These are phyloP conservation scores for Phaenicophaeus curvirostris DNA, from an alignment of 2,797 vertebrate species.

Conservation along the genomic window DNA sequence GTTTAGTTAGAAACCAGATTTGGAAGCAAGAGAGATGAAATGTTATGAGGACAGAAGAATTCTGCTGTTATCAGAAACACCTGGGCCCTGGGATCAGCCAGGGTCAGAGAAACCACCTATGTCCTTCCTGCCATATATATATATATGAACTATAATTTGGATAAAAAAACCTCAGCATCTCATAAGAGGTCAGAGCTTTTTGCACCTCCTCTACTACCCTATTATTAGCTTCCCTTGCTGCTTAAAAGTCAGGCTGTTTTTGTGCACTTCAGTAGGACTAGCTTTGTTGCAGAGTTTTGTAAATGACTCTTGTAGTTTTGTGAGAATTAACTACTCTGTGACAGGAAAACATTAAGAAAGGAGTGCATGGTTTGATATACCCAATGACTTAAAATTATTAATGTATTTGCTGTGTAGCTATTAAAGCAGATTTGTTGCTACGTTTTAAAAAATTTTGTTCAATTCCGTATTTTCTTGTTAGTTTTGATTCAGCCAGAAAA, in stretches of 20 bases:
- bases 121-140: not conserved
- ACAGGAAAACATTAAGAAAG: not conserved
- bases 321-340: not conserved
- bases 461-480: not conserved
- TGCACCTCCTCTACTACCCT: not conserved
- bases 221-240: not conserved
- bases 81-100: not conserved
- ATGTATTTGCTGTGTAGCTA: not conserved
- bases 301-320: not conserved
- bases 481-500: conserved; percentile 29
- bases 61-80: conserved; percentile 41
- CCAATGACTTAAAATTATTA: not conserved
- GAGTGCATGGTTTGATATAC: not conserved
- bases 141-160: conserved; percentile 11
- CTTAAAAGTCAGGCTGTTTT: not conserved
- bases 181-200: not conserved
- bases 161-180: conserved; percentile 6
- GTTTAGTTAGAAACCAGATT: not conserved
- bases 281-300: not conserved
- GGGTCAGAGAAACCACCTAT: not conserved
- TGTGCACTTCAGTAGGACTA: not conserved
- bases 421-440: not conserved
- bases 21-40: conserved; percentile 7
- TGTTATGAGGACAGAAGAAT: conserved; percentile 19
- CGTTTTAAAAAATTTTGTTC: not conserved